Evolutionary conservation across 2,888 invertebrate genomes (phyloP).

Genomic region (Drosophila infuscata): DNA sequence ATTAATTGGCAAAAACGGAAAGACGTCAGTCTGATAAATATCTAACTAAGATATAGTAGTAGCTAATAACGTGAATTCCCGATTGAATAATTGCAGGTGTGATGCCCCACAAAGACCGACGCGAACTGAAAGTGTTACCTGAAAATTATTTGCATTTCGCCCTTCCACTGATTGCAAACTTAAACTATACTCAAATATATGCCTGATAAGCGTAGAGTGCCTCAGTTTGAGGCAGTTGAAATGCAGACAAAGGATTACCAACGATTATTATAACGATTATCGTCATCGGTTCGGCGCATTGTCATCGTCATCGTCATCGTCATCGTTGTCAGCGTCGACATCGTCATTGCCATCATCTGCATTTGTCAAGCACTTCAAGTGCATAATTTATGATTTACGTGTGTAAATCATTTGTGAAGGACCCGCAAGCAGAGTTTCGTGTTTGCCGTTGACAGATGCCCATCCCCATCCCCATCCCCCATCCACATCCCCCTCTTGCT

Average conservation of each 20-base stretch:
- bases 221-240: constrained; percentile 2
- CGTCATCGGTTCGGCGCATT: constrained; percentile 18
- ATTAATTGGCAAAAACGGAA: constrained; percentile 47
- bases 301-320: constrained; percentile 23
- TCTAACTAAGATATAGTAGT: constrained; percentile 15
- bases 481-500: background rate
- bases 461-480: background rate
- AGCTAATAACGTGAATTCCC: constrained; percentile 45
- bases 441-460: constrained; percentile 59
- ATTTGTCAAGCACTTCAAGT: constrained; percentile 72
- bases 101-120: constrained; percentile 70
- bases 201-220: constrained; percentile 31
- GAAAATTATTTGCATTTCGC: constrained; percentile 56
- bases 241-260: constrained; percentile 6
- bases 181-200: constrained; percentile 34
- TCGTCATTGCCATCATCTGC: constrained; percentile 61
- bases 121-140: constrained; percentile 62
- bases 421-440: constrained; percentile 35
- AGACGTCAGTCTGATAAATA: constrained; percentile 44
- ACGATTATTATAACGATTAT: constrained; percentile 18
- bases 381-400: constrained; percentile 78
- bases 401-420: constrained; percentile 78
- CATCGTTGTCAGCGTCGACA: constrained; percentile 8
- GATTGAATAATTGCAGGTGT: constrained; percentile 51
- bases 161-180: constrained; percentile 45